Base-by-base conservation (phyloP, 1,140 invertebrate genomes). In the Chironomus striatipennis region DNA sequence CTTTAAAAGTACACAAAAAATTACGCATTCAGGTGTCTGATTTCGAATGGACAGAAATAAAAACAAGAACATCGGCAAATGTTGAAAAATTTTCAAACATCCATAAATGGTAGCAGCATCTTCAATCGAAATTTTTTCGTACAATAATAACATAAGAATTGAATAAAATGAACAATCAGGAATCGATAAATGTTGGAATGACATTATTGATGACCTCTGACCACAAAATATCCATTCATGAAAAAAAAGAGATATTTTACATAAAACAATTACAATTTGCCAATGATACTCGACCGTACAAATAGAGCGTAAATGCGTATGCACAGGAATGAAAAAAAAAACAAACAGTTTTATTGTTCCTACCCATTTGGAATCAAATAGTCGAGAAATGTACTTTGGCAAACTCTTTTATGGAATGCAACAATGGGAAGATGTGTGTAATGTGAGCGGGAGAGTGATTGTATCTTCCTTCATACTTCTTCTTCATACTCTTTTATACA, bases 261-360 rank as follows among this genome's bases (percentile, higher is more conserved):
- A 76, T 74, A 70, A 8, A 70, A 70, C 65, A 70, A 70, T 70
- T 18, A 70, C 65, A 70, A 70, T 70, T 70, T 70, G 65, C 65
- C 65, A 70, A 20, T 70, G 65, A 20, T 70, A 17, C 65, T 70
- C 65, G 20, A 42, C 18, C n/a, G 72, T 75, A 74, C 75, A 74
- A 77, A 79, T 79, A 79, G 73, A 78, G 76, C 75, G 75, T 78
- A 78, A 75, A 75, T 79, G 80, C 78, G 78, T 77, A 75, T 78
- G 79, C 78, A 77, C 77, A 18, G 67, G 76, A 78, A 79, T n/a
- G n/a, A n/a, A n/a, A n/a, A n/a, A 67, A 7, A 20, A 70, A 70
- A 70, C 65, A 70, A 70, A 70, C 65, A 70, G 10, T 20, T 70
- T 70, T 17, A 70, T 70, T 70, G 65, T 70, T 70, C n/a, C 47